Evolutionary conservation across 1,140 invertebrate species (phyloP), one percentile per base, ranked within the genome.

Genomic region (Drosophila simulans): DNA sequence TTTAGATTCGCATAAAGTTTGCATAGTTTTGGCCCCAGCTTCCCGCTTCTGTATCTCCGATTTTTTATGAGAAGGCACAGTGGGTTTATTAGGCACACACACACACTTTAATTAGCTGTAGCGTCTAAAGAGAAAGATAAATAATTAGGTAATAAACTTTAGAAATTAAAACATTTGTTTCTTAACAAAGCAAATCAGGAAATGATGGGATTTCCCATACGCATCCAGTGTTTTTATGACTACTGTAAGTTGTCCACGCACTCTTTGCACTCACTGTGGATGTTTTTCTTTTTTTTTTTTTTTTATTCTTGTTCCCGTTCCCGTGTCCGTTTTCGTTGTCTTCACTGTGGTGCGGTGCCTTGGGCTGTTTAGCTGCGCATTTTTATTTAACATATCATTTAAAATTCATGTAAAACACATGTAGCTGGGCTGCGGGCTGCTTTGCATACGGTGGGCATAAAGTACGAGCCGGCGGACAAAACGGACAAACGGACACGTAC

Each of bases 361-460:
- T 62, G 70, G 85, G 81, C 85, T 81, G 81, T 86, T 85, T 85
- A 89, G 85, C 73, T 90, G 80, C 85, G 85, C 85, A 90, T 90
- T 90, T 90, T 88, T 86, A 86, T 90, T 80, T 90, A 90, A 90
- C 86, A 90, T 90, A 90, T 90, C 86, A 90, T 90, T 90, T 90
- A 90, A 91, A 90, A 90, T 90, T 90, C 86, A 90, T 90, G 86
- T 90, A 86, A 90, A 90, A 90, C 86, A 90, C 86, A 90, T 90
- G 86, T 90, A 85, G 77, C 73, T 80, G 71, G 46, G 65, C 77
- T 40, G 42, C 42, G 35, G 64, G 77, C 83, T 84, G 80, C 77
- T 88, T 88, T 88, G 84, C 84, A 88, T 88, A 89, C 85, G 75
- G 80, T 85, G 66, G 80, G 84, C 85, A 89, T 88, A 89, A 88